Evolutionary conservation across 2,888 invertebrate species (phyloP), one percentile per base, ranked within the genome.

Genomic region (Hedychridium roseum): DNA sequence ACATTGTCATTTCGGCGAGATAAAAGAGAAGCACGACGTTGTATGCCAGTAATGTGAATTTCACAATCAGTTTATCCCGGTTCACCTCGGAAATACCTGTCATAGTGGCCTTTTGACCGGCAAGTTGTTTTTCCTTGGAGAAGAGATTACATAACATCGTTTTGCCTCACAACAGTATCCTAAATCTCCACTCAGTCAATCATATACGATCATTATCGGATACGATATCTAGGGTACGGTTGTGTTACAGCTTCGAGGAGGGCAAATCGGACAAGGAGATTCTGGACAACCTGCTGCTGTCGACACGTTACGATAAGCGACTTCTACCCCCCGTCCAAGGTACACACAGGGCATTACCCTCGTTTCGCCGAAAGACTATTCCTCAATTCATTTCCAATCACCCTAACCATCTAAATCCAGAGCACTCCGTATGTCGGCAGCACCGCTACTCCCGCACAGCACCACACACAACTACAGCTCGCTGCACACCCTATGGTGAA

Each of bases 201-300:
- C n/a, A n/a, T n/a, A n/a, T n/a, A n/a, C n/a, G n/a, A n/a, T n/a
- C n/a, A n/a, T n/a, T n/a, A n/a, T n/a, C n/a, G n/a, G n/a, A n/a
- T n/a, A n/a, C n/a, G 52, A 44, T 44, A 48, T 42, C 57, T 57
- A 64, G 49, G 65, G 42, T 65, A 45, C 57, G n/a, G 55, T 72
- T 72, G 52, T 73, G 70, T 85, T 85, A 45, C 85, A 92, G 92
- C 83, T 92, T 92, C 82, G 91, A 91, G 81, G 91, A 92, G 82
- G 92, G 92, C 72, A 92, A 91, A 84, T 92, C 92, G 80, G 92
- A 92, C 86, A 93, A 92, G 83, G 92, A 92, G 83, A 92, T 92
- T 80, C 84, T 94, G 83, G 94, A 94, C 86, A 88, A 92, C 82
- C 86, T 94, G 74, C 84, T 94, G 77, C 88, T 88, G 82, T 88